Percentiles rank a stretch among this genome's conserved stretches.
These are phyloP conservation scores for Sinosuthora webbiana DNA, from an alignment of 2,113 vertebrate species.

Conservation along the genomic window DNA sequence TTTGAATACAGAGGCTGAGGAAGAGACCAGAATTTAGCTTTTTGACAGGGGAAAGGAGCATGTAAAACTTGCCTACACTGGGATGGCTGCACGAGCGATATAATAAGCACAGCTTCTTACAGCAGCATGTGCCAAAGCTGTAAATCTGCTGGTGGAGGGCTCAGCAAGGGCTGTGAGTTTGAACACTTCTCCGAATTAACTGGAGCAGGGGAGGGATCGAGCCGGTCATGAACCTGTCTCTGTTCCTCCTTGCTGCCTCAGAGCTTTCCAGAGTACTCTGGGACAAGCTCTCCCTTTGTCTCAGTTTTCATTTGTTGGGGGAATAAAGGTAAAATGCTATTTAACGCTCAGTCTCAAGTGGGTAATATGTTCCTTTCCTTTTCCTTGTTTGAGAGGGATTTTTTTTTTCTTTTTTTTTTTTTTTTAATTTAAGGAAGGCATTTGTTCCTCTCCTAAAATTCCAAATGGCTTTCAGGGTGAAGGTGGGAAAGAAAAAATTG, in stretches of 20 bases:
- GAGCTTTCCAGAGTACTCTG: neutral
- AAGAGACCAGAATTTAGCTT: neutral
- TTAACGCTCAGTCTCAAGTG: neutral
- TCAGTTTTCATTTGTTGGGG: neutral
- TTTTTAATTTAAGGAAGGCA: neutral
- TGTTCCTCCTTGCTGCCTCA: neutral
- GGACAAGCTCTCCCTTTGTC: neutral
- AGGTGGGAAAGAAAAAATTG: neutral
- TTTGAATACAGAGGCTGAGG: neutral
- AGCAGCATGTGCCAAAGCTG: neutral
- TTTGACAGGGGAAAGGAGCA: neutral
- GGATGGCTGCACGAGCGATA: neutral
- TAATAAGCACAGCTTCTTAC: neutral
- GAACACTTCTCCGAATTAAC: neutral
- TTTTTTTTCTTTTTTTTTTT: neutral
- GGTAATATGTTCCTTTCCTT: neutral
- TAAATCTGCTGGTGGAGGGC: neutral
- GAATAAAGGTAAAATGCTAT: neutral
- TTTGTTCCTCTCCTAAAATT: neutral
- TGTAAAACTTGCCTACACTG: neutral
- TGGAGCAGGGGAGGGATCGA: neutral
- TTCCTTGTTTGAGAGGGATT: neutral
- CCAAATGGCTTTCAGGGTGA: neutral
- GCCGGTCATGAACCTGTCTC: neutral
- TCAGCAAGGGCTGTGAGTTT: neutral